These are phyloP conservation scores for Tinea pellionella DNA, from an alignment of 2,888 invertebrate species.

Conservation along the genomic window DNA sequence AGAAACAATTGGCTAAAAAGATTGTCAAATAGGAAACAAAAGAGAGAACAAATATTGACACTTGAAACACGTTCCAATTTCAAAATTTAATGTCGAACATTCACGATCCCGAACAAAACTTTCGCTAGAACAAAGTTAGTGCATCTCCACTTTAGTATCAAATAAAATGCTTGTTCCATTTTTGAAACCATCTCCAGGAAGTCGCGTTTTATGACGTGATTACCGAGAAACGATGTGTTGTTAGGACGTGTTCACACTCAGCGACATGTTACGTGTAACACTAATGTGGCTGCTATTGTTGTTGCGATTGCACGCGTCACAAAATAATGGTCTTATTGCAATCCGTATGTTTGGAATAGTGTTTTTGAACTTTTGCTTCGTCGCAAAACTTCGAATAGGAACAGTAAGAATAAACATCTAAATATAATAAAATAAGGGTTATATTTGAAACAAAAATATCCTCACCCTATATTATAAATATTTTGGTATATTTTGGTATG, in stretches of 20 bases:
- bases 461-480: no score
- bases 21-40: no score
- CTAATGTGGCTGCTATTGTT: not conserved
- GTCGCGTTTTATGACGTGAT: constrained; percentile 11
- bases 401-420: no score
- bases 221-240: not conserved
- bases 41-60: no score
- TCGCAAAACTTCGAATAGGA: no score
- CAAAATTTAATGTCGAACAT: not conserved
- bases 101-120: not conserved
- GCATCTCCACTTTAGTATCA: not conserved
- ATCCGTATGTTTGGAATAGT: not conserved
- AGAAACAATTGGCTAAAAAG: no score
- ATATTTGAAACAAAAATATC: no score
- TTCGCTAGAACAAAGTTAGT: not conserved
- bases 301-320: not conserved
- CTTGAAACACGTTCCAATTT: not conserved
- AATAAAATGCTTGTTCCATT: constrained; percentile 8
- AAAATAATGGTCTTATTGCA: not conserved
- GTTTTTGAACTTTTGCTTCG: no score
- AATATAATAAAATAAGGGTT: no score
- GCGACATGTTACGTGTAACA: not conserved
- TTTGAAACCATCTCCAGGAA: constrained; percentile 6
- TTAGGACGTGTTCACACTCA: constrained; percentile 2
- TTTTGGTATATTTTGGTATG: no score